Conservation (phyloP, 2,797 vertebrate genomes). For the Gephyroberyx darwinii region DNA sequence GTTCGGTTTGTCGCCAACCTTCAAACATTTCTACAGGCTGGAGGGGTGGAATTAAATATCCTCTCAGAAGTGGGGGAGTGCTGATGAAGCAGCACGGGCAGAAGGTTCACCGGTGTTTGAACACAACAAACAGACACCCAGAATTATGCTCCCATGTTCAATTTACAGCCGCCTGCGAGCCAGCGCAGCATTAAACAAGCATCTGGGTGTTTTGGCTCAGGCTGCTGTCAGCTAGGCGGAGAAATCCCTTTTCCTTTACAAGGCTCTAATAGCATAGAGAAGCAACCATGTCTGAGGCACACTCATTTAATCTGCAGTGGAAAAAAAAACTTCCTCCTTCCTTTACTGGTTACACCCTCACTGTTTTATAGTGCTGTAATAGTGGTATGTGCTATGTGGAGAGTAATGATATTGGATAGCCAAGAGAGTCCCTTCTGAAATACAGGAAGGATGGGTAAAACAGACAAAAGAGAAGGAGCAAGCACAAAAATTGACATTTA, state of each 20-base stretch:
- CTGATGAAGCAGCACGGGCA: slow-evolving; percentile 56
- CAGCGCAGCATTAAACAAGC: slow-evolving; percentile 77
- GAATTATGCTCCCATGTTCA: slow-evolving; percentile 77
- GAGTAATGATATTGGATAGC: too few species aligned
- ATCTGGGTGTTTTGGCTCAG: slow-evolving; percentile 78
- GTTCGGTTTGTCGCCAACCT: neutral
- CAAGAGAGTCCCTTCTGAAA: too few species aligned
- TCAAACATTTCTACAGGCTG: slow-evolving; percentile 9
- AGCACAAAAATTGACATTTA: too few species aligned
- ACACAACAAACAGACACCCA: slow-evolving; percentile 73
- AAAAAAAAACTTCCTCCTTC: neutral
- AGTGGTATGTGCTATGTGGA: neutral
- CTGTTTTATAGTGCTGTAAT: slow-evolving; percentile 1
- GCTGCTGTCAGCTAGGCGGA: slow-evolving; percentile 35
- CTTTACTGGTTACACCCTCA: slow-evolving; percentile 1
- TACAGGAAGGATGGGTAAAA: too few species aligned
- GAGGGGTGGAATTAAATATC: slow-evolving; percentile 35
- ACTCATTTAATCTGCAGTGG: slow-evolving; percentile 1
- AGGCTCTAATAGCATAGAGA: slow-evolving; percentile 15
- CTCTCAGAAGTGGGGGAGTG: slow-evolving; percentile 30
- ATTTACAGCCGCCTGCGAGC: slow-evolving; percentile 68
- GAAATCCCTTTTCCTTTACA: slow-evolving; percentile 32
- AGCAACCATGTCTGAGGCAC: slow-evolving; percentile 10
- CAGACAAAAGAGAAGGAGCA: too few species aligned
- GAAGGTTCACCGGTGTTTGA: slow-evolving; percentile 69